Conservation (phyloP, 35 echinoderm and acorn worm species). For the Stichopus chloronotus region DNA sequence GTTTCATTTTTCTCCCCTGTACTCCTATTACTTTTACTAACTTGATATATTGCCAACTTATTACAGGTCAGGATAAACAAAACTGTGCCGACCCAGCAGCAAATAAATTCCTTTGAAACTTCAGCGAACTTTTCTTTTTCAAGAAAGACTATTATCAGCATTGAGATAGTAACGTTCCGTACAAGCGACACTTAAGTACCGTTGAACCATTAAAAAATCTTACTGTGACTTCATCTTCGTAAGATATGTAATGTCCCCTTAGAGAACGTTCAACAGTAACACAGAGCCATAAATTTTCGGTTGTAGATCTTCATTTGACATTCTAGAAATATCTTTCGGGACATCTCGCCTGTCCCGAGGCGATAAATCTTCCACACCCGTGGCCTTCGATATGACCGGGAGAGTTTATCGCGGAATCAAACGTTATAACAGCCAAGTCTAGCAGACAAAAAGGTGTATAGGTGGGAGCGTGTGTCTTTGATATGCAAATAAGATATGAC, state of each 20-base stretch:
- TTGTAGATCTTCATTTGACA: constrained; percentile 44
- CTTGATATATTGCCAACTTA: too few species aligned
- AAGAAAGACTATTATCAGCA: not conserved
- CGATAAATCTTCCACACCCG: not conserved
- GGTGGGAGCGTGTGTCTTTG: not conserved
- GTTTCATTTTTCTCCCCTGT: too few species aligned
- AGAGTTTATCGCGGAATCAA: constrained; percentile 37
- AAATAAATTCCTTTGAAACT: not conserved
- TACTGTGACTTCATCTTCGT: not conserved
- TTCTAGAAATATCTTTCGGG: constrained; percentile 25
- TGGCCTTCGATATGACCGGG: constrained; percentile 6
- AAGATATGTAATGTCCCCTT: constrained; percentile 41
- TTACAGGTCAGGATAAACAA: not conserved
- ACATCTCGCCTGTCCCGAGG: constrained; percentile 7
- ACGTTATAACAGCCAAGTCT: not conserved
- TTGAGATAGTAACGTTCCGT: constrained; percentile 22
- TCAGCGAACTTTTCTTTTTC: not conserved
- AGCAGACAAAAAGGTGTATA: not conserved
- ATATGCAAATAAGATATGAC: constrained; percentile 27
- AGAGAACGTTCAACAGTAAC: constrained; percentile 27
- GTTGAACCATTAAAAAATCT: not conserved
- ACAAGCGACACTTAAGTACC: constrained; percentile 31
- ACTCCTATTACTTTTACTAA: too few species aligned
- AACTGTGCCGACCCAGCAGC: not conserved
- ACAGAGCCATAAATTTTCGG: constrained; percentile 25